These are phyloP conservation scores for Nyctereutes procyonoides DNA, from an alignment of 2,113 vertebrate species.

Conservation along the genomic window DNA sequence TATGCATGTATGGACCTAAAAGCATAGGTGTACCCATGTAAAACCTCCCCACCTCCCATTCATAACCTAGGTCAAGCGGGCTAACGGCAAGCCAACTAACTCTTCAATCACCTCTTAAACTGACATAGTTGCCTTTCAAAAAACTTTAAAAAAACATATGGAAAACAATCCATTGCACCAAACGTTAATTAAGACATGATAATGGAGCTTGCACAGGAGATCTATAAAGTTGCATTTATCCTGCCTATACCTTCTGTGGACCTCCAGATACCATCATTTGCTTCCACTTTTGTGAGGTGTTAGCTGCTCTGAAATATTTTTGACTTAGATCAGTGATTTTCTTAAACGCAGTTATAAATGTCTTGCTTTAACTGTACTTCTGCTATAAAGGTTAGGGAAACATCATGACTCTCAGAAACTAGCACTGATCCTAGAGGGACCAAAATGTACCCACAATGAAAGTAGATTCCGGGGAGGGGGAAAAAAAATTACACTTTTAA, in stretches of 20 bases:
- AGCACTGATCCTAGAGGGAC: conserved; percentile 54
- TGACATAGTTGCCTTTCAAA: neutral
- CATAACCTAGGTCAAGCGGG: neutral
- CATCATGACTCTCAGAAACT: neutral
- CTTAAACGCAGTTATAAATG: conserved; percentile 54
- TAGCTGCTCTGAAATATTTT: conserved; percentile 77
- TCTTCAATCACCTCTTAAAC: neutral
- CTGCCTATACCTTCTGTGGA: neutral
- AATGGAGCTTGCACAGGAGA: neutral
- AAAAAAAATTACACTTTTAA: neutral
- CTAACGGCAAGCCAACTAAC: neutral
- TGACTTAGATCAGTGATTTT: conserved; percentile 73
- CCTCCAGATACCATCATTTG: conserved; percentile 73
- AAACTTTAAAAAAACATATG: conserved; percentile 13
- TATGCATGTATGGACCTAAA: no score
- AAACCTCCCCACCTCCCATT: neutral
- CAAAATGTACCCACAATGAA: conserved; percentile 44
- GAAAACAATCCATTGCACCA: conserved; percentile 17
- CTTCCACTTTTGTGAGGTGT: conserved; percentile 74
- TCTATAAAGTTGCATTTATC: neutral
- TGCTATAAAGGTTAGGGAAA: conserved; percentile 40
- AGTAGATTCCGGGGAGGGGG: neutral
- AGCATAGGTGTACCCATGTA: neutral
- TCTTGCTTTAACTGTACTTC: neutral
- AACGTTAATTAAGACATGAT: conserved; percentile 27